Conservation (phyloP, 2,888 invertebrate genomes). For the Acrocera orbiculus region DNA sequence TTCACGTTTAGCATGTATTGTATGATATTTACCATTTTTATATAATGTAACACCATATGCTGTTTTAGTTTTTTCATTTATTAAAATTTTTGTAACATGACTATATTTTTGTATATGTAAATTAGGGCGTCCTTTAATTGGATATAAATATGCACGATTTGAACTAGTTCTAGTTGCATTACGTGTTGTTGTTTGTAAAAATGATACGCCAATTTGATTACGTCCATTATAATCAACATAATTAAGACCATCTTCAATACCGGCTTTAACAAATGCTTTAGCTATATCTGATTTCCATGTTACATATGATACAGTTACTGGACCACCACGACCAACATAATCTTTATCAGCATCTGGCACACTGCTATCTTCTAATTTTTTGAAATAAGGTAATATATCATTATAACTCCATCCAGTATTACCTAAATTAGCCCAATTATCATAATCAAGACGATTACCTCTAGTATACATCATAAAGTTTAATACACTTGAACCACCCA, state of each 20-base stretch:
- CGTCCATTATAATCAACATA: slow-evolving; percentile 15
- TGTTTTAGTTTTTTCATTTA: slow-evolving; percentile 37
- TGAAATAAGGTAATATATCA: slow-evolving; percentile 33
- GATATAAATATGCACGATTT: slow-evolving; percentile 46
- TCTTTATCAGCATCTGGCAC: slow-evolving; percentile 28
- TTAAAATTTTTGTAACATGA: slow-evolving; percentile 42
- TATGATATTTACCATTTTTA: slow-evolving; percentile 36
- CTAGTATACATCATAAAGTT: slow-evolving; percentile 35
- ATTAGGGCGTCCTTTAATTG: slow-evolving; percentile 38
- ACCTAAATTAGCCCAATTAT: slow-evolving; percentile 36
- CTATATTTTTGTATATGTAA: slow-evolving; percentile 41
- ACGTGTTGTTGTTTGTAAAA: slow-evolving; percentile 43
- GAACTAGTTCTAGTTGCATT: slow-evolving; percentile 50
- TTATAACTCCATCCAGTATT: slow-evolving; percentile 33
- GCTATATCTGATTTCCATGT: slow-evolving; percentile 12
- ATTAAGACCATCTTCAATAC: slow-evolving; percentile 12
- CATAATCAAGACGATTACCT: slow-evolving; percentile 31
- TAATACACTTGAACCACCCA: slow-evolving; percentile 34
- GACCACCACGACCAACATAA: slow-evolving; percentile 15
- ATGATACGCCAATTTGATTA: slow-evolving; percentile 35
- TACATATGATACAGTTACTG: slow-evolving; percentile 15
- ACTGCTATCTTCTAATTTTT: slow-evolving; percentile 41
- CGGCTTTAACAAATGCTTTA: slow-evolving; percentile 16
- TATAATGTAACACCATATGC: slow-evolving; percentile 47
- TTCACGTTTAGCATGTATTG: slow-evolving; percentile 45